phyloP scores from a whole-genome alignment of 1,140 invertebrate genomes.

The Antheraea mylitta region DNA sequence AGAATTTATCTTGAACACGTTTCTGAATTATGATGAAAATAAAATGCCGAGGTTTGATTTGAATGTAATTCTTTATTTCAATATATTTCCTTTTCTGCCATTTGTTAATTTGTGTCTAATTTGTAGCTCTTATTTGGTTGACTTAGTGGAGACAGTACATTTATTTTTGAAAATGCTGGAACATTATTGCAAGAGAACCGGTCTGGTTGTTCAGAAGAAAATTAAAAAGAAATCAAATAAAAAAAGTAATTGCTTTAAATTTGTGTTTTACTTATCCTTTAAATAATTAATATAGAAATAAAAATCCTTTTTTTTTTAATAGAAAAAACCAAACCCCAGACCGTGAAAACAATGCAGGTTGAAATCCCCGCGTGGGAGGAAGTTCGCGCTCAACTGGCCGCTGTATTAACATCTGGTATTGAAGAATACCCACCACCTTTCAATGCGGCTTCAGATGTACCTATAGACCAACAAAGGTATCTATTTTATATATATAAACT shows the following conservation, averaged over 20 bases:
- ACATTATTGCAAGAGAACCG: conserved; percentile 85
- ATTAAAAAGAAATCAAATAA: conserved; percentile 73
- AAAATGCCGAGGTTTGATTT: conserved; percentile 90
- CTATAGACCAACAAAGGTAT: conserved; percentile 94
- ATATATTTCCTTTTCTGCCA: conserved; percentile 8
- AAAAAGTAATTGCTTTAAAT: conserved; percentile 60
- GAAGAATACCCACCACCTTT: conserved; percentile 88
- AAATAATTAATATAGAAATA: background rate
- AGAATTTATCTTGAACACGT: conserved; percentile 90
- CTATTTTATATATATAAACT: no score
- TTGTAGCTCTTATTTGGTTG: conserved; percentile 88
- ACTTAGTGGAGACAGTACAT: conserved; percentile 94
- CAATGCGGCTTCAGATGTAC: conserved; percentile 90
- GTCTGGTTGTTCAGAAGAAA: conserved; percentile 88
- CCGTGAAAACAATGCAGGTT: background rate
- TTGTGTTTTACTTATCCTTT: background rate
- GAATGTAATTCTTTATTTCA: background rate
- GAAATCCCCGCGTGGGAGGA: conserved; percentile 83
- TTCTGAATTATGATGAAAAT: conserved; percentile 90
- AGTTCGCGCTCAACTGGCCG: conserved; percentile 83
- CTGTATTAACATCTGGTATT: conserved; percentile 82
- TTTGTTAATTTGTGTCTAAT: conserved; percentile 3
- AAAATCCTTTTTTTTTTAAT: background rate
- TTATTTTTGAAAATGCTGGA: conserved; percentile 96
- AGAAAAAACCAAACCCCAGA: background rate